Base-by-base conservation (phyloP, 2,888 invertebrate species). In the Apantesis nais region DNA sequence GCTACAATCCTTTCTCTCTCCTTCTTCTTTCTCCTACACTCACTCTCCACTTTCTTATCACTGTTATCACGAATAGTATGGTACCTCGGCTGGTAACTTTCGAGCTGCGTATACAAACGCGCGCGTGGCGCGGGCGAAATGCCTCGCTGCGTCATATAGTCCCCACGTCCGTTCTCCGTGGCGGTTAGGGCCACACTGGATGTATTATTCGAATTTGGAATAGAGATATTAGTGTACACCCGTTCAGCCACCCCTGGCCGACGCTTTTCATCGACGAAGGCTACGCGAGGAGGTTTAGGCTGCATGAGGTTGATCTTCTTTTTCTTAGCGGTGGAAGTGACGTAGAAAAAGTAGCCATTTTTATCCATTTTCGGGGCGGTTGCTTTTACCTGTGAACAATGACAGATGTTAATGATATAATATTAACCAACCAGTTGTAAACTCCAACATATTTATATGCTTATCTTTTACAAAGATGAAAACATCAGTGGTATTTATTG, bases 251-350 rank as follows among this genome's bases (percentile, higher is more conserved):
- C 87, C 87, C 93, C 94, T 66, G 93, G 90, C 72, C 93, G 86
- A 9, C 92, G 91, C 78, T 92, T 92, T 81, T 93, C 93, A 78
- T 93, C 94, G 19, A 85, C 88, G 83, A 94, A 94, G 72, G 95
- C 94, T 74, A 92, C 90, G 82, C 93, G 88, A 75, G 95, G 95
- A 75, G 95, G 93, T 81, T 90, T 91, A 12, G 94, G 91, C 77
- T 95, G 95, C 95, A 95, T 95, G 77, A 95, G 85, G 83, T 90
- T 95, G 78, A 95, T 94, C 86, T 94, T 95, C 87, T 95, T 95
- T 88, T 95, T 95, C 86, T 95, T 95, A n/a, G 95, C 95, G 8
- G 95, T 94, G 2, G 95, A 90, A 14, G 93, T 83, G 58, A 93
- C 92, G 90, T 94, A 94, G 89, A 91, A 94, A 84, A 95, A 95